These are phyloP conservation scores for Dolomedes plantarius DNA, from an alignment of 2,888 invertebrate species.

Conservation along the genomic window DNA sequence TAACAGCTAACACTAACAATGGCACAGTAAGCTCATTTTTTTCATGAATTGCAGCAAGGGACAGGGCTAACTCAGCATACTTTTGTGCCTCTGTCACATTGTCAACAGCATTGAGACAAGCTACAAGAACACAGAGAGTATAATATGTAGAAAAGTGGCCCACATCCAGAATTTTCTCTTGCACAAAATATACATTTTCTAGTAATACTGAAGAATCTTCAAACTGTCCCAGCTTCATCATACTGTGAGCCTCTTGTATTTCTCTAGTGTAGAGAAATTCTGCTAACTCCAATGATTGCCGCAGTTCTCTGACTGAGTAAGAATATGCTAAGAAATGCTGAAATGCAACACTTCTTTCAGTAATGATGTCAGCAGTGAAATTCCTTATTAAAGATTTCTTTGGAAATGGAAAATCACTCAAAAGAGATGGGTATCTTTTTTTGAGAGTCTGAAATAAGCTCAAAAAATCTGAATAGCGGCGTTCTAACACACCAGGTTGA, in stretches of 20 bases:
- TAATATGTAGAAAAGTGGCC: constrained; percentile 74
- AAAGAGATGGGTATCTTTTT: constrained; percentile 75
- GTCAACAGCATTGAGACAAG: constrained; percentile 75
- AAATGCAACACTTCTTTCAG: constrained; percentile 77
- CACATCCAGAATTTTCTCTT: constrained; percentile 76
- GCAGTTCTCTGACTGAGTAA: constrained; percentile 75
- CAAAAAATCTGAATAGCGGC: constrained; percentile 77
- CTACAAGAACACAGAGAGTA: constrained; percentile 76
- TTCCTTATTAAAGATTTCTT: constrained; percentile 77
- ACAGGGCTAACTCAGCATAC: constrained; percentile 75
- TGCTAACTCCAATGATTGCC: constrained; percentile 76
- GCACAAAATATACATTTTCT: constrained; percentile 76
- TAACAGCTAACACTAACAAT: constrained; percentile 75
- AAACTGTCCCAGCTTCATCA: constrained; percentile 75
- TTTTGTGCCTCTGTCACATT: constrained; percentile 75
- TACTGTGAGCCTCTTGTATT: constrained; percentile 75
- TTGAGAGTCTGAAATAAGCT: constrained; percentile 75
- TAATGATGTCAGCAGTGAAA: constrained; percentile 77
- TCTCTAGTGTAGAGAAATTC: constrained; percentile 76
- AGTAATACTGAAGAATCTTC: constrained; percentile 75
- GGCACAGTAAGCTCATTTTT: constrained; percentile 75
- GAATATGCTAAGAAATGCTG: constrained; percentile 77
- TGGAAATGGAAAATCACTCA: constrained; percentile 77
- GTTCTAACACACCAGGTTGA: constrained; percentile 75
- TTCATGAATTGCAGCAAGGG: constrained; percentile 73